phyloP scores from a whole-genome alignment of 92 coral and sea anemone genomes.

The Epizoanthus illoricatus region DNA sequence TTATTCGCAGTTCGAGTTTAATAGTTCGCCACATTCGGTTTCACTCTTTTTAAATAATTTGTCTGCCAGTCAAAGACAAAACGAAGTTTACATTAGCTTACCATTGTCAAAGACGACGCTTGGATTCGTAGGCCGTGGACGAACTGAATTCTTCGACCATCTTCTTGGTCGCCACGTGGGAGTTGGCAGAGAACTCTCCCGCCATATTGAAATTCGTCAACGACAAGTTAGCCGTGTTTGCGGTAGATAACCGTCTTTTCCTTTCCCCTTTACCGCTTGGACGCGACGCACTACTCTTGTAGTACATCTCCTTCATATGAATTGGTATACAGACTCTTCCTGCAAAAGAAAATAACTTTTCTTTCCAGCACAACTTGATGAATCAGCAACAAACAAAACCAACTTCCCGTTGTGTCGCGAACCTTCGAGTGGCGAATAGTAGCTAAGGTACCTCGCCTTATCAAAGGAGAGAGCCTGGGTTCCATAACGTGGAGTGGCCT shows the following conservation, averaged over 20 bases:
- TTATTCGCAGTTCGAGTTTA: too few species aligned
- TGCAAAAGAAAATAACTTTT: background rate
- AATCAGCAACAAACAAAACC: slow-evolving; percentile 15
- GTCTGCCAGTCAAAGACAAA: too few species aligned
- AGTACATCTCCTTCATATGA: slow-evolving; percentile 62
- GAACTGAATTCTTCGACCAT: slow-evolving; percentile 56
- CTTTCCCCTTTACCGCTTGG: slow-evolving; percentile 68
- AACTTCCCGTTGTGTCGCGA: background rate
- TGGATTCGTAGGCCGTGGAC: slow-evolving; percentile 86
- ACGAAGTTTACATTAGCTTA: slow-evolving; percentile 26
- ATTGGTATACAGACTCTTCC: background rate
- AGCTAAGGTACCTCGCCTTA: slow-evolving; percentile 16
- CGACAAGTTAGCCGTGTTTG: slow-evolving; percentile 34
- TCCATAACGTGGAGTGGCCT: background rate
- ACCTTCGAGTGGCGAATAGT: background rate
- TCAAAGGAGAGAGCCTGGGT: background rate
- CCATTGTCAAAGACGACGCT: slow-evolving; percentile 98
- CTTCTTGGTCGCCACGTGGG: slow-evolving; percentile 45
- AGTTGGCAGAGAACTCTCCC: slow-evolving; percentile 29
- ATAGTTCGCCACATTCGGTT: too few species aligned
- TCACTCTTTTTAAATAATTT: too few species aligned
- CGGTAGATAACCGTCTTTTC: slow-evolving; percentile 37
- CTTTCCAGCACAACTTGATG: background rate
- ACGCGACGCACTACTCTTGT: slow-evolving; percentile 76
- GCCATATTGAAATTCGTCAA: slow-evolving; percentile 52